These are phyloP conservation scores for Ostrea edulis DNA, from an alignment of 1,140 invertebrate species.

Conservation along the genomic window DNA sequence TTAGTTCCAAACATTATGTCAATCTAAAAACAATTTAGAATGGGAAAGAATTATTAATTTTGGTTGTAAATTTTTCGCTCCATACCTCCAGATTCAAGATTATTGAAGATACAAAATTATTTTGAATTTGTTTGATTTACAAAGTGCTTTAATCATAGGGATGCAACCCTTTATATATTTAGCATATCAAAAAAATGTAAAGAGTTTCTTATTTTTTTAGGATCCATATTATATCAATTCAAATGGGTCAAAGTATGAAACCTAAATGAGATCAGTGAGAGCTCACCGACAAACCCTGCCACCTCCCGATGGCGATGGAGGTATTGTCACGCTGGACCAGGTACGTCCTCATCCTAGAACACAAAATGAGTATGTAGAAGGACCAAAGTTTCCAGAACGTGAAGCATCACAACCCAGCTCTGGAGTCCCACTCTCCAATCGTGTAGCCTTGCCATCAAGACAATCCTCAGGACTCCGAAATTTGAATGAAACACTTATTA, in stretches of 20 bases:
- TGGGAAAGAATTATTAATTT: background rate
- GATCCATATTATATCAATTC: background rate
- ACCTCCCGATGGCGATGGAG: conserved; percentile 57
- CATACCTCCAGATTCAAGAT: no score
- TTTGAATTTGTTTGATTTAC: background rate
- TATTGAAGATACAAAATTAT: no score
- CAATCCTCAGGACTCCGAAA: conserved; percentile 2
- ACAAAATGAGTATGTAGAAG: conserved; percentile 78
- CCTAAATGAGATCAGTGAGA: conserved; percentile 57
- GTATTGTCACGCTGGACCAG: conserved; percentile 71
- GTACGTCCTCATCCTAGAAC: conserved; percentile 70
- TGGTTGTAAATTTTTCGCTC: background rate
- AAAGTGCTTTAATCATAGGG: no score
- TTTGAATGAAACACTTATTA: conserved; percentile 55
- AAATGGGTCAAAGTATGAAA: conserved; percentile 3
- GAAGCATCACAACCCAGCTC: conserved; percentile 45
- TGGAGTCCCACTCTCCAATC: conserved; percentile 14
- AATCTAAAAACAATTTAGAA: background rate
- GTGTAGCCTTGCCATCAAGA: conserved; percentile 40
- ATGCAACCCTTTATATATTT: background rate
- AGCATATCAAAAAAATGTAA: background rate
- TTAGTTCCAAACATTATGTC: background rate
- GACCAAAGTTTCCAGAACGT: conserved; percentile 59
- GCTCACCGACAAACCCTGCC: conserved; percentile 58
- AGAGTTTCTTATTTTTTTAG: background rate